These are phyloP conservation scores for Drosophila planitibia DNA, from an alignment of 2,888 invertebrate genomes.

Conservation along the genomic window DNA sequence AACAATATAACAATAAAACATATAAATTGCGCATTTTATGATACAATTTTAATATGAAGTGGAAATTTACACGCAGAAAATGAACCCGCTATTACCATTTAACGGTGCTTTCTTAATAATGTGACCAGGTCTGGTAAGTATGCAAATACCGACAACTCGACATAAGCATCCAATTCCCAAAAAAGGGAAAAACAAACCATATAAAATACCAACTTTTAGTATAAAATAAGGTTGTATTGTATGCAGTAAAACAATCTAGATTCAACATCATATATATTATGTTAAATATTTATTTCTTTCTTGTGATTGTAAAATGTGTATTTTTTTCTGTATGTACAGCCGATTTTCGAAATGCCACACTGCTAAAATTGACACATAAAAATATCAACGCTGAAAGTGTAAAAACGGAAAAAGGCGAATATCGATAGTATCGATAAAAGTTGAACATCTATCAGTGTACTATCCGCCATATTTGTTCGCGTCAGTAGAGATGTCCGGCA, in stretches of 20 bases:
- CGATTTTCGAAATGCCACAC: background rate
- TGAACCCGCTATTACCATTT: background rate
- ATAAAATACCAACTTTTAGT: background rate
- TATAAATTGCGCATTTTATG: constrained; percentile 26
- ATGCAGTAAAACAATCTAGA: background rate
- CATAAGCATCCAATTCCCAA: background rate
- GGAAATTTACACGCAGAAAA: background rate
- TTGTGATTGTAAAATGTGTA: background rate
- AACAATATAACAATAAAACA: constrained; percentile 32
- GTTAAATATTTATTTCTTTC: background rate
- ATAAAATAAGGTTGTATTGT: background rate
- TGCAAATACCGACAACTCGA: background rate
- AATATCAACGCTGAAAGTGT: background rate
- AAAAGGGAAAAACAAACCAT: background rate
- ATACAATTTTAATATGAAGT: background rate
- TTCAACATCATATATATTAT: background rate
- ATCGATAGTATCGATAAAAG: constrained; percentile 40
- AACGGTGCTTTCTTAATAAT: constrained; percentile 42
- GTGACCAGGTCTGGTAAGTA: constrained; percentile 33
- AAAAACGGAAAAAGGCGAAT: background rate
- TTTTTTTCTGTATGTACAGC: background rate
- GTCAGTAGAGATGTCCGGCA: constrained; percentile 64
- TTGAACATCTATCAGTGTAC: constrained; percentile 18
- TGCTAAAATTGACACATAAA: background rate
- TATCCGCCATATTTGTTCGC: constrained; percentile 75